A percentile compares a stretch with the other conserved stretches of the same genome.
phyloP scores from a whole-genome alignment of 2,888 invertebrate genomes.

The Mythimna pallens region DNA sequence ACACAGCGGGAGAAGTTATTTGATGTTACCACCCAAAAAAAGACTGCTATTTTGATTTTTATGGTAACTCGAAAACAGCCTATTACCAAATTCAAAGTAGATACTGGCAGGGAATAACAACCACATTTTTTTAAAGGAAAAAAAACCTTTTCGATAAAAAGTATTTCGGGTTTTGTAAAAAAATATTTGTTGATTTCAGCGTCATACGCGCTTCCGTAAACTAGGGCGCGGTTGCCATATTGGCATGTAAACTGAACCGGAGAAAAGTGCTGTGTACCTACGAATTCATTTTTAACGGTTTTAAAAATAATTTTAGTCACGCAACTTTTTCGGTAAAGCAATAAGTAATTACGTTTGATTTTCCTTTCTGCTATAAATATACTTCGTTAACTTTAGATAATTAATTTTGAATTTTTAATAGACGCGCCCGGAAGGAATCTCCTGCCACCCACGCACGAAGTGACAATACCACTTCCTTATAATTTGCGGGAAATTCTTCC shows the following conservation, averaged over 20 bases:
- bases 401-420: slow-evolving; percentile 38
- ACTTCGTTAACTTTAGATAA: slow-evolving; percentile 27
- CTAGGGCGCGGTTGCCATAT: slow-evolving; percentile 12
- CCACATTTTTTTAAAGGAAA: background rate
- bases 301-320: slow-evolving; percentile 6
- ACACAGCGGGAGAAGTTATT: background rate
- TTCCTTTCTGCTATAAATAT: background rate
- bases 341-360: slow-evolving; percentile 2
- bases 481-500: slow-evolving; percentile 19
- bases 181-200: slow-evolving; percentile 13
- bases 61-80: background rate
- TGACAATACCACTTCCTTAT: slow-evolving; percentile 20
- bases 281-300: background rate
- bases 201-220: slow-evolving; percentile 5
- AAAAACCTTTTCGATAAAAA: background rate
- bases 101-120: slow-evolving; percentile 7
- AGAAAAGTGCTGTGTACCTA: slow-evolving; percentile 11
- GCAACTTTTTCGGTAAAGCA: slow-evolving; percentile 28
- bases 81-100: slow-evolving; percentile 11
- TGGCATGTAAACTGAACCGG: slow-evolving; percentile 26
- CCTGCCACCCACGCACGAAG: background rate
- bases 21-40: background rate
- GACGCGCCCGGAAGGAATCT: slow-evolving; percentile 1
- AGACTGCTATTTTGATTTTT: background rate
- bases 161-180: slow-evolving; percentile 4